Evolutionary conservation across 2,888 invertebrate genomes (phyloP).

Genomic region (Tinea trinotella): DNA sequence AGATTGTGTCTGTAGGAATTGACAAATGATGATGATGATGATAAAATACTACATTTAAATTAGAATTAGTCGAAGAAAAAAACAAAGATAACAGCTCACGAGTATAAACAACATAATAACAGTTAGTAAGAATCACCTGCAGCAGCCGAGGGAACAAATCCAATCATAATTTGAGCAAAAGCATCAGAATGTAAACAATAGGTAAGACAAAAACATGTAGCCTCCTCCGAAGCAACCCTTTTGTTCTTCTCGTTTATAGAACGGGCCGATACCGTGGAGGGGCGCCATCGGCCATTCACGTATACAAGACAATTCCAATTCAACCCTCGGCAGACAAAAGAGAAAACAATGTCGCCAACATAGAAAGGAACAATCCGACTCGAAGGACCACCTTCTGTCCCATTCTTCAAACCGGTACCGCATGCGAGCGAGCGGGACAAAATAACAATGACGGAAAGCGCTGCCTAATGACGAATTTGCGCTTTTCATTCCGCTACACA

Average conservation of each 20-base stretch:
- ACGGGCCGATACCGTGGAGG: constrained; percentile 60
- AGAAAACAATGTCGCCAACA: constrained; percentile 72
- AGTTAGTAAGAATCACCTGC: constrained; percentile 7
- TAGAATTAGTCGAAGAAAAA: neutral
- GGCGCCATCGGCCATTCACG: constrained; percentile 67
- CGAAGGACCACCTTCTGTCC: constrained; percentile 59
- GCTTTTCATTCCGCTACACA: constrained; percentile 73
- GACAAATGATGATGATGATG: no score
- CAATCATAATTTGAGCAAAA: constrained; percentile 16
- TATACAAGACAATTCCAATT: constrained; percentile 72
- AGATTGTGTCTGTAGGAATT: no score
- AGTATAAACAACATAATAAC: neutral
- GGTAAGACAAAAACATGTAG: constrained; percentile 46
- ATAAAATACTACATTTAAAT: no score
- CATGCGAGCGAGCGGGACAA: constrained; percentile 37
- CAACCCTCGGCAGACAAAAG: constrained; percentile 61
- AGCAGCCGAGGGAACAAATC: neutral
- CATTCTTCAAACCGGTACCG: constrained; percentile 37
- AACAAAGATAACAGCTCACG: neutral
- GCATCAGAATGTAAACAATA: constrained; percentile 40
- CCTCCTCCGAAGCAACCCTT: constrained; percentile 68
- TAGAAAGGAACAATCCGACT: constrained; percentile 71
- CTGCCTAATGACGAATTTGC: constrained; percentile 73
- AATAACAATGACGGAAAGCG: constrained; percentile 65
- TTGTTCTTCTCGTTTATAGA: constrained; percentile 68